Percentiles rank a stretch among this genome's conserved stretches.
Conservation (phyloP, 92 coral and sea anemone species). For the Phenganax marumi region DNA sequence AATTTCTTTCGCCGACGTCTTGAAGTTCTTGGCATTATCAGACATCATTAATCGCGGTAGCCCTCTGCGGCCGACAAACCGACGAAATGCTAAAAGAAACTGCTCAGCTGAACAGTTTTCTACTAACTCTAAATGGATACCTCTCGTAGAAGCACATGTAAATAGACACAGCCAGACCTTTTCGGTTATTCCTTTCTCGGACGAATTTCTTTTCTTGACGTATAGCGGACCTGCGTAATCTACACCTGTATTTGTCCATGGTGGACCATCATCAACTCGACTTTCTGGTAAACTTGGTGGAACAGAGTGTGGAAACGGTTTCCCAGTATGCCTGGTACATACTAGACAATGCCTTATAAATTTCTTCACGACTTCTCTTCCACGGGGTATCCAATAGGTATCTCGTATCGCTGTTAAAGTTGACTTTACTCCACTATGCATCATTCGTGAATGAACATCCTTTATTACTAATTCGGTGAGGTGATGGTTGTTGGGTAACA, state of each 20-base stretch:
- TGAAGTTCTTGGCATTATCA: slow-evolving; percentile 40
- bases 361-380: slow-evolving; percentile 26
- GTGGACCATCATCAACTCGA: slow-evolving; percentile 16
- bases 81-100: slow-evolving; percentile 9
- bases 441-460: slow-evolving; percentile 5
- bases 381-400: slow-evolving; percentile 44
- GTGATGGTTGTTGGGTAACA: slow-evolving; percentile 56
- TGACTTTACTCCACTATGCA: slow-evolving; percentile 40
- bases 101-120: slow-evolving; percentile 18
- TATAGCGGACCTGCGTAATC: slow-evolving; percentile 4
- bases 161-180: slow-evolving; percentile 2
- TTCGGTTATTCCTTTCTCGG: neutral
- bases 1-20: slow-evolving; percentile 4
- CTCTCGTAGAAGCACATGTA: slow-evolving; percentile 8
- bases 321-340: slow-evolving; percentile 1
- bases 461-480: slow-evolving; percentile 47
- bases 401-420: slow-evolving; percentile 32
- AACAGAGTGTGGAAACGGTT: neutral
- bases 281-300: slow-evolving; percentile 10
- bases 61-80: neutral
- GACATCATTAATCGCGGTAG: slow-evolving; percentile 34
- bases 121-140: neutral
- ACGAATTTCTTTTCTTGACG: neutral
- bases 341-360: neutral
- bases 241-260: slow-evolving; percentile 17